These are phyloP conservation scores for Caligus rogercresseyi DNA, from an alignment of 1,140 invertebrate genomes.

Conservation along the genomic window DNA sequence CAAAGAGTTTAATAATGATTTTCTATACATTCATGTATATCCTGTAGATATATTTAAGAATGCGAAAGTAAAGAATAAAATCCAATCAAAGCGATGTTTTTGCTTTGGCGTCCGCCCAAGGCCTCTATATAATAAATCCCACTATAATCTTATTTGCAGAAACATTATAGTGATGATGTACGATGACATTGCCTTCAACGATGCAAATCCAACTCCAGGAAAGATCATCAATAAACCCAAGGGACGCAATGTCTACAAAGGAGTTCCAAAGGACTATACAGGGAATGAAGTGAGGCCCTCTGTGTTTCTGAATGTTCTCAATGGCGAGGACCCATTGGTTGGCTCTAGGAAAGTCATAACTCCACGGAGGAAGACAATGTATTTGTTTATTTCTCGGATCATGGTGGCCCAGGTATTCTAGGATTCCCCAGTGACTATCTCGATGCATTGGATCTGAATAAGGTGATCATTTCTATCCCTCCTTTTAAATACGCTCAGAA, in stretches of 20 bases:
- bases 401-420: conserved; percentile 41
- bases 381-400: conserved; percentile 47
- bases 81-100: too few relatives aligned
- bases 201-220: conserved; percentile 38
- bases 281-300: conserved; percentile 35
- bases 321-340: conserved; percentile 33
- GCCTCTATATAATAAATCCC: too few relatives aligned
- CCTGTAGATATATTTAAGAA: too few relatives aligned
- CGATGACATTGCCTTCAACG: conserved; percentile 41
- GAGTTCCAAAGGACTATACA: conserved; percentile 40
- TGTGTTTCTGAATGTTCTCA: conserved; percentile 39
- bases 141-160: conserved; percentile 22
- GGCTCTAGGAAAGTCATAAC: conserved; percentile 38
- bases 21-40: too few relatives aligned
- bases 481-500: too few relatives aligned
- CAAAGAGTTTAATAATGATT: too few relatives aligned
- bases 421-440: conserved; percentile 35
- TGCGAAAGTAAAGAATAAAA: too few relatives aligned
- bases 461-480: too few relatives aligned
- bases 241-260: conserved; percentile 40
- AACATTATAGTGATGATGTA: conserved; percentile 44
- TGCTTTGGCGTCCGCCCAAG: too few relatives aligned
- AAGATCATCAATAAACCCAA: conserved; percentile 40
- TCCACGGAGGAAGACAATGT: conserved; percentile 41
- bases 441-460: conserved; percentile 24